Base-by-base conservation (phyloP, 2,888 invertebrate species). In the Andrena marginata region DNA sequence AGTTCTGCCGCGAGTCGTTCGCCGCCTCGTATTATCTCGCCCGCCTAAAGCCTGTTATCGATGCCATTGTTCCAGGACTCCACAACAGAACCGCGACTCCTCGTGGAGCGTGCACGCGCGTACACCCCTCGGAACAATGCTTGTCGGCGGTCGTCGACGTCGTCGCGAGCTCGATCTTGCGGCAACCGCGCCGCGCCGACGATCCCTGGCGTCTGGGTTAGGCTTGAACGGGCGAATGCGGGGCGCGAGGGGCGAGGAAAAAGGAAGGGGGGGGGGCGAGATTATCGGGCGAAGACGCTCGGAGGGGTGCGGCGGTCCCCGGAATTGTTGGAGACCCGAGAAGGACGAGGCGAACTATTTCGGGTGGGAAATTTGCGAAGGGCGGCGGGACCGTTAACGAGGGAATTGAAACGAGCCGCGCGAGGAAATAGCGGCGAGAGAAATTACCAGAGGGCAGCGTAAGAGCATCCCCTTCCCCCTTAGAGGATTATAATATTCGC, bases 401-500 rank as follows among this genome's bases (percentile, higher is more conserved):
- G 74, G 69, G 51, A 74, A 74, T 80, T 74, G 62, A 75, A 63
- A 65, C 54, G 71, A 13, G 6, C 1, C 23, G 31, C 62, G 54
- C 2, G 60, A 3, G 20, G 49, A 60, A 59, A 59, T 48, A 51
- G 60, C 29, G 4, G 67, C 59, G 71, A 31, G 35, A 72, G 82
- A 75, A 80, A 74, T 81, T 73, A 70, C 48, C 70, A 48, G 20
- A 42, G 42, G 80, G 54, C 20, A 35, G 63, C 13, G 71, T 67
- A 70, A 82, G 83, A 82, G 82, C 71, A 54, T 80, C 82, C 68
- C 56, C 51, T 64, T 33, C 59, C 62, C 42, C 35, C 49, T 26
- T 23, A n/a, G 69, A 20, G 76, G 65, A 83, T 83, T 83, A 77
- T 77, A 83, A 83, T 83, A 83, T 81, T 75, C 63, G 62, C 35